phyloP scores from a whole-genome alignment of 2,797 vertebrate species.

The Epinephelus awoara region DNA sequence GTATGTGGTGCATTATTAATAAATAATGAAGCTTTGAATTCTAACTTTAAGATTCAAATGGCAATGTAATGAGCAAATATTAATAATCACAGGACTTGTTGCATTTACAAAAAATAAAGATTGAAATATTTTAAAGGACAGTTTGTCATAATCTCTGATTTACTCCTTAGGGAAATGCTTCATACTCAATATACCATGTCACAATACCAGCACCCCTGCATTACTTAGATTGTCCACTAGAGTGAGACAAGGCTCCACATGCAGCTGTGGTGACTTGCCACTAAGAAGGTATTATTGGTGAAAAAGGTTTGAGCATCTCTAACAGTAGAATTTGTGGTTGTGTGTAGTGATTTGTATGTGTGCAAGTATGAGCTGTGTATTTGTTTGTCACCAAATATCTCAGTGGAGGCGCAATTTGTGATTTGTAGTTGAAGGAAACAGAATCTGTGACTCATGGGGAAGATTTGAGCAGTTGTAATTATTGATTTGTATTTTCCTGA shows the following conservation, averaged over 20 bases:
- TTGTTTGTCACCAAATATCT: no score
- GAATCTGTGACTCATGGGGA: no score
- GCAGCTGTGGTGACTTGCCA: not conserved
- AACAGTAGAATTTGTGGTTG: no score
- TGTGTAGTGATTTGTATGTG: no score
- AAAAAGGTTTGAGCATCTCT: not conserved
- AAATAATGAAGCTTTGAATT: not conserved
- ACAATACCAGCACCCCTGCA: not conserved
- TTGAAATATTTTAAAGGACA: not conserved
- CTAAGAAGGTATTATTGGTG: no score
- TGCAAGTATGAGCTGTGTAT: no score
- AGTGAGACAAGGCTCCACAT: slow-evolving; percentile 47
- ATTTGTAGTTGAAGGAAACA: not conserved
- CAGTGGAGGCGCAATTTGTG: not conserved
- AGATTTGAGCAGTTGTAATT: no score
- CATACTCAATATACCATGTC: not conserved
- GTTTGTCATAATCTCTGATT: not conserved
- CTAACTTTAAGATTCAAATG: not conserved
- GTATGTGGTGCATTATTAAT: not conserved
- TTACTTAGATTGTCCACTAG: slow-evolving; percentile 52
- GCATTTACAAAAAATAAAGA: slow-evolving; percentile 11
- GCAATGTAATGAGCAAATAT: not conserved
- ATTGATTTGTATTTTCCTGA: no score
- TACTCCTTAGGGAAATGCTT: not conserved
- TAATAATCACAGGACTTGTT: not conserved